These are phyloP conservation scores for Branchinecta lynchi DNA, from an alignment of 1,140 invertebrate genomes.

Conservation along the genomic window DNA sequence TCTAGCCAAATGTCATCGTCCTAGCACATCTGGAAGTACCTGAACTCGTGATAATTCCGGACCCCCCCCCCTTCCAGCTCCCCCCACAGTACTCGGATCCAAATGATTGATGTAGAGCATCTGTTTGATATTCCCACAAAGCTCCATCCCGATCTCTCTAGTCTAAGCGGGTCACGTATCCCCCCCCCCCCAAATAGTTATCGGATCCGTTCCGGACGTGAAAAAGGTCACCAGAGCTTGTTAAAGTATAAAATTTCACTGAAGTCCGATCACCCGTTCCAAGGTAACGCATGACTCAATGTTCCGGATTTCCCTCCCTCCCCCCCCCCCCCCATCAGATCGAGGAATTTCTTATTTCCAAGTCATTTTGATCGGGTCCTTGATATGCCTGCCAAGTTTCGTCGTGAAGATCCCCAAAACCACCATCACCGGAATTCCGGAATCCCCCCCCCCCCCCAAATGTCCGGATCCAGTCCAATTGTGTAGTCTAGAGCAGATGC, in stretches of 20 bases:
- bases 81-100: background rate
- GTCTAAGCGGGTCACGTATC: background rate
- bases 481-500: background rate
- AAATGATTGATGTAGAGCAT: background rate
- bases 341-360: too few relatives aligned
- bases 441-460: too few relatives aligned
- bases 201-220: constrained; percentile 10
- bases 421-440: too few relatives aligned
- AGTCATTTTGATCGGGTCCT: background rate
- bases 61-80: background rate
- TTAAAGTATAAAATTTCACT: constrained; percentile 3
- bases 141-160: constrained; percentile 8
- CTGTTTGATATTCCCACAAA: background rate
- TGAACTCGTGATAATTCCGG: too few relatives aligned
- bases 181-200: background rate
- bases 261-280: constrained; percentile 4
- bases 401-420: too few relatives aligned
- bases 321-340: background rate
- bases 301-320: background rate
- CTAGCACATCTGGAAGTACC: too few relatives aligned
- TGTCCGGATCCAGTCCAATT: too few relatives aligned
- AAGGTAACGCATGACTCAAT: background rate
- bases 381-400: too few relatives aligned
- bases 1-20: too few relatives aligned
- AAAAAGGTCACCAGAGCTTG: constrained; percentile 7